Base-by-base conservation (phyloP, 2,797 vertebrate species). In the Remorina albescens region DNA sequence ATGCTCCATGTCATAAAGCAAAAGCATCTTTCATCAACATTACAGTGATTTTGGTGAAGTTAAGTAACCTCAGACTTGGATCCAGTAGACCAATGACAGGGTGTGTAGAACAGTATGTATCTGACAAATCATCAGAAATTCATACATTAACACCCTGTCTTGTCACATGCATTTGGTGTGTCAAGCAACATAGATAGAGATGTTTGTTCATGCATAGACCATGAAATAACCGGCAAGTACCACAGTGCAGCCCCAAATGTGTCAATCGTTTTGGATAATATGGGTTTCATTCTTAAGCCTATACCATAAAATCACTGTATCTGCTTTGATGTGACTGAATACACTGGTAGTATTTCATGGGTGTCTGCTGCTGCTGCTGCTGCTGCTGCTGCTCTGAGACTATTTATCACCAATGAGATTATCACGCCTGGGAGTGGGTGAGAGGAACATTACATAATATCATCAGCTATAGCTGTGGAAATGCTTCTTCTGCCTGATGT, bases 371-470 rank as follows among this genome's bases (percentile, higher is more conserved):
- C 36, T 30, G n/a, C n/a, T n/a, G n/a, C 57, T 39, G 68, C 32
- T 66, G 75, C 75, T 67, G 76, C 56, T 58, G 57, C 28, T 62
- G 28, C 59, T 34, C 4, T 28, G 46, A 83, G 73, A 78, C 70
- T 54, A 58, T 76, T 82, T 80, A 72, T 80, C 80, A 76, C 62
- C 68, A 73, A 84, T 81, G 67, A 83, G 67, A 88, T 86, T 80
- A 66, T 71, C 82, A 87, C 58, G 42, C 70, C 56, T 59, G 47
- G 25, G 44, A 28, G 60, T 49, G 58, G 67, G 61, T 12, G 63
- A 37, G 41, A 60, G 36, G 55, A 80, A 69, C 64, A 67, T 55
- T 46, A 47, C 21, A 54, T 65, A 66, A 63, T 66, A 67, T 81
- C 70, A 70, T 60, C 72, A 58, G 62, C 47, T 21, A 10, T 13